Percentiles rank a stretch among this genome's conserved stretches.
phyloP scores from a whole-genome alignment of 2,888 invertebrate species.

The Timandra comae region DNA sequence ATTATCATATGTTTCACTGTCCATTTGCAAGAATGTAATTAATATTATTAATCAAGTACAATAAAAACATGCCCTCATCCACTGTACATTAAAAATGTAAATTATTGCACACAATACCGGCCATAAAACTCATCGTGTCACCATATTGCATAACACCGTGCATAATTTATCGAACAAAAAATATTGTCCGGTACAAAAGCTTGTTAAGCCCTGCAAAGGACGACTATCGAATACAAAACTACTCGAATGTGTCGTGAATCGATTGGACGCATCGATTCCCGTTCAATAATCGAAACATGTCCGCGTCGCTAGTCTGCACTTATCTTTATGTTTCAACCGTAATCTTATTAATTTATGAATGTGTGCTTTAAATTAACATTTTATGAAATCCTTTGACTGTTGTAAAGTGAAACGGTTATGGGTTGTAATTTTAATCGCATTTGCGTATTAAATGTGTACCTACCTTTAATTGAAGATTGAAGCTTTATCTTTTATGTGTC shows the following conservation, averaged over 20 bases:
- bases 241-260: constrained; percentile 59
- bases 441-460: too few species aligned
- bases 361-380: constrained; percentile 31
- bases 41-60: too few species aligned
- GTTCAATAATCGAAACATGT: constrained; percentile 62
- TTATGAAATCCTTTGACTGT: constrained; percentile 16
- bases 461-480: too few species aligned
- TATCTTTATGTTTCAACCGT: constrained; percentile 50
- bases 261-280: constrained; percentile 60
- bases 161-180: constrained; percentile 41
- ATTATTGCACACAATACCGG: too few species aligned
- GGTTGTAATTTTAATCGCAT: neutral
- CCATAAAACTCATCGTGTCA: too few species aligned
- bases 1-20: too few species aligned
- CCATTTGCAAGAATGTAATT: too few species aligned
- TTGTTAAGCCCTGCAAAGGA: constrained; percentile 40
- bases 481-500: too few species aligned
- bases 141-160: constrained; percentile 29
- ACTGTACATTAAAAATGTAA: too few species aligned
- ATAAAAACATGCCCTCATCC: too few species aligned
- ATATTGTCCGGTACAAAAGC: constrained; percentile 33
- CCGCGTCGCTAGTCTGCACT: constrained; percentile 46
- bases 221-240: constrained; percentile 40
- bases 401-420: constrained; percentile 5
- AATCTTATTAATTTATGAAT: constrained; percentile 53